Base-by-base conservation (phyloP, 37 sponge, comb jelly and placozoan genomes). In the Aplysina aerophoba region DNA sequence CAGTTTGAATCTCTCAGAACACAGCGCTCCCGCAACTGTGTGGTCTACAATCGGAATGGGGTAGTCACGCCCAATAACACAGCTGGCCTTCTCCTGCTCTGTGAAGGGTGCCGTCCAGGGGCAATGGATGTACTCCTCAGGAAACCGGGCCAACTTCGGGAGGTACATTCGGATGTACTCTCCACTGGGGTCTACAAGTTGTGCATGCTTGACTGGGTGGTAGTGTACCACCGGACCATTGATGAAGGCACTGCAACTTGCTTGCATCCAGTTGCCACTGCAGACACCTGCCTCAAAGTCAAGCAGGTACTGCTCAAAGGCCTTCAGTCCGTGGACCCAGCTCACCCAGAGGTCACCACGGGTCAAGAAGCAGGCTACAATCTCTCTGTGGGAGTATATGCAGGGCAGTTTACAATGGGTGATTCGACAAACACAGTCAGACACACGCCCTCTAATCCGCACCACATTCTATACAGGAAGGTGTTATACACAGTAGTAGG, bases 321-420 rank as follows among this genome's bases (percentile, higher is more conserved):
- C 55, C 17, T 80, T 74, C 50, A 68, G 83, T 17, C 93, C 93
- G 25, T 72, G 28, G 17, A 59, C 84, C 93, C 93, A 93, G 8
- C 61, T 63, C 14, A 87, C 57, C 93, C 93, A 93, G 39, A 93
- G 87, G 24, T 89, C 89, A 34, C 93, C 93, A 35, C 93, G 33
- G 5, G 93, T 93, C 33, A 93, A 78, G 64, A 93, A 93, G n/a
- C 78, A 30, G 0, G 93, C 93, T 21, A 89, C 87, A 30, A 77
- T 57, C 55, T 93, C 90, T 35, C 93, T 89, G 73, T 8, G 8
- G 50, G 3, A n/a, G n/a, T n/a, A n/a, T n/a, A n/a, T n/a, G n/a
- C n/a, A n/a, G n/a, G n/a, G n/a, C n/a, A n/a, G n/a, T n/a, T n/a
- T n/a, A n/a, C n/a, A n/a, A n/a, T n/a, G n/a, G n/a, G n/a, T n/a